Evolutionary conservation across 1,140 invertebrate genomes (phyloP).

Genomic region (Neodiprion pinetum): DNA sequence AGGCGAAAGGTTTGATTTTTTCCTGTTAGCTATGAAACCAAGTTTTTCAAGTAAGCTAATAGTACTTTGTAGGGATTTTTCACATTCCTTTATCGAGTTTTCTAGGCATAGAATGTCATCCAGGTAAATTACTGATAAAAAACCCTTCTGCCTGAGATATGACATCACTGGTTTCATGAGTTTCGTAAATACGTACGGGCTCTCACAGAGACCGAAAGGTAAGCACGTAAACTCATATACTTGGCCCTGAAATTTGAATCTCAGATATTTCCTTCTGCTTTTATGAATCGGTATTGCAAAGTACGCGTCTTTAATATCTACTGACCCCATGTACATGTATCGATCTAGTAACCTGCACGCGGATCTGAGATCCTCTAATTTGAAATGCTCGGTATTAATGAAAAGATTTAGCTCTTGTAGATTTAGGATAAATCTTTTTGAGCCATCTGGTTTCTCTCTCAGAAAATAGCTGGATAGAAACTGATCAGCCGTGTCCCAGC

Average conservation of each 20-base stretch:
- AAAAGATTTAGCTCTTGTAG: slow-evolving; percentile 28
- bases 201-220: not conserved
- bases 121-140: slow-evolving; percentile 22
- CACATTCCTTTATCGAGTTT: slow-evolving; percentile 33
- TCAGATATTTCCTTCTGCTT: slow-evolving; percentile 20
- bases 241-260: slow-evolving; percentile 25
- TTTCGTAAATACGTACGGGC: slow-evolving; percentile 30
- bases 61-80: not conserved
- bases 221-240: slow-evolving; percentile 24
- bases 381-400: slow-evolving; percentile 28
- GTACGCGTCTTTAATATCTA: slow-evolving; percentile 29
- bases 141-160: slow-evolving; percentile 13
- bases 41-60: slow-evolving; percentile 11
- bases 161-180: slow-evolving; percentile 24
- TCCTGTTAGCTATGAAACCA: slow-evolving; percentile 23
- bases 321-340: slow-evolving; percentile 16
- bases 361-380: slow-evolving; percentile 26
- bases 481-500: slow-evolving; percentile 18
- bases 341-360: slow-evolving; percentile 20
- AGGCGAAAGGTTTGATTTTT: slow-evolving; percentile 17
- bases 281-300: slow-evolving; percentile 24
- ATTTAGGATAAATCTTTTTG: slow-evolving; percentile 33
- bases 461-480: slow-evolving; percentile 45
- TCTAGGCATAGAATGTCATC: slow-evolving; percentile 26
- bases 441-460: slow-evolving; percentile 46